Base-by-base conservation (phyloP, 2,797 vertebrate genomes). In the Cossypha polioptera region DNA sequence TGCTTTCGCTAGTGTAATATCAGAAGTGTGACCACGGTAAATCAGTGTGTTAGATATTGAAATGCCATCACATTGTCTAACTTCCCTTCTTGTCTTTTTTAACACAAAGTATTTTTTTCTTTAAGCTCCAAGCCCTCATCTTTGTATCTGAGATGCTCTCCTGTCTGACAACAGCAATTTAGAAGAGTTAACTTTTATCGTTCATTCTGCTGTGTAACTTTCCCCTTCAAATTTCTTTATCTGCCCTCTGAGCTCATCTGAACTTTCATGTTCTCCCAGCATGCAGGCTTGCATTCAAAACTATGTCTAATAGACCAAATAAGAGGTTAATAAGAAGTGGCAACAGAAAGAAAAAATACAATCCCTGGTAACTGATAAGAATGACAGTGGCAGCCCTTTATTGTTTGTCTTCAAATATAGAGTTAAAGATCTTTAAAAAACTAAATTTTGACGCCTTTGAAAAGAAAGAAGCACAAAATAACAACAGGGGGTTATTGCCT, bases 401-500 rank as follows among this genome's bases (percentile, higher is more conserved):
- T 99, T 99, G 99, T 99, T 98, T 97, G 98, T 98, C 98, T 99
- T 99, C 98, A 99, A 99, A 99, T 99, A 98, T 98, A 98, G 99
- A 99, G 99, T 99, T 99, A 99, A 99, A 99, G 98, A 99, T 99
- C 99, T 99, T 99, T 99, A 97, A 98, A 98, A 98, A 98, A 98
- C 98, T 98, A 99, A 98, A 99, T 99, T 99, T 98, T 99, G 98
- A 99, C 98, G 99, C 99, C 99, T 99, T 99, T 99, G 99, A 99
- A 99, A 99, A 99, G 99, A 99, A 99, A 99, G 98, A 98, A 98
- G 98, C 98, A 99, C 99, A 99, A 99, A 99, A 99, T 98, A 99
- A 99, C 99, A 99, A 99, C 99, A 99, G 99, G 99, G 99, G 99
- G 99, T 98, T 99, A 99, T 99, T 99, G 99, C 99, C 98, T 99